These are phyloP conservation scores for Bhutanitis thaidina DNA, from an alignment of 2,888 invertebrate genomes.

Conservation along the genomic window DNA sequence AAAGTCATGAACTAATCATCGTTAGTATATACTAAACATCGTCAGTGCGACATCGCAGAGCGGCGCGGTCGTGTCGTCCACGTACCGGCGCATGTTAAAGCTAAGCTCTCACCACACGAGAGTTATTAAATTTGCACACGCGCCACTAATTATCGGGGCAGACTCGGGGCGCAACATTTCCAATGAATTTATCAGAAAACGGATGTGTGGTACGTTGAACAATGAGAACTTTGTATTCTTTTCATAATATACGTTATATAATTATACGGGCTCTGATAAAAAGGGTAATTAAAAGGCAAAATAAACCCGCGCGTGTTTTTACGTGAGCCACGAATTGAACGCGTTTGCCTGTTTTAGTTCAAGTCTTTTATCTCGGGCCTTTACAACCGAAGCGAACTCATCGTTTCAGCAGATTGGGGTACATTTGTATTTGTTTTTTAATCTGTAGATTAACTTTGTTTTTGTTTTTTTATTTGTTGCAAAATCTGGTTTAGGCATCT, in stretches of 20 bases:
- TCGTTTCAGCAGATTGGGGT: not conserved
- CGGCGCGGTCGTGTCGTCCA: slow-evolving; percentile 25
- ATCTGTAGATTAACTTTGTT: no score
- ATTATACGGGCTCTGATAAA: slow-evolving; percentile 2
- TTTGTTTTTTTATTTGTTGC: no score
- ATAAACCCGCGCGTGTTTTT: not conserved
- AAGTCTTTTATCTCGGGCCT: not conserved
- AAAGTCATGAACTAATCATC: no score
- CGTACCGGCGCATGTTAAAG: slow-evolving; percentile 34
- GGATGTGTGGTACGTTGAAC: slow-evolving; percentile 33
- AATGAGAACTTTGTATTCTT: slow-evolving; percentile 21
- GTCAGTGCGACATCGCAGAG: no score
- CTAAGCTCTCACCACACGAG: slow-evolving; percentile 41
- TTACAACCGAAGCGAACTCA: not conserved
- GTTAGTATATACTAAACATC: no score
- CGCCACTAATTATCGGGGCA: slow-evolving; percentile 66
- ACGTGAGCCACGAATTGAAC: not conserved
- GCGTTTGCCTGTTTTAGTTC: not conserved
- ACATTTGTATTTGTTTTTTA: not conserved
- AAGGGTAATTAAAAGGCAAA: slow-evolving; percentile 1
- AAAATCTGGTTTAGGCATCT: no score
- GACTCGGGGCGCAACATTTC: slow-evolving; percentile 34
- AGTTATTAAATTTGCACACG: slow-evolving; percentile 75
- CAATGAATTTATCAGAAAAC: slow-evolving; percentile 51
- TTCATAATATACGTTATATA: not conserved